Percentiles rank a stretch among this genome's conserved stretches.
These are phyloP conservation scores for Spizaetus ornatus DNA, from an alignment of 2,113 vertebrate genomes.

Conservation along the genomic window DNA sequence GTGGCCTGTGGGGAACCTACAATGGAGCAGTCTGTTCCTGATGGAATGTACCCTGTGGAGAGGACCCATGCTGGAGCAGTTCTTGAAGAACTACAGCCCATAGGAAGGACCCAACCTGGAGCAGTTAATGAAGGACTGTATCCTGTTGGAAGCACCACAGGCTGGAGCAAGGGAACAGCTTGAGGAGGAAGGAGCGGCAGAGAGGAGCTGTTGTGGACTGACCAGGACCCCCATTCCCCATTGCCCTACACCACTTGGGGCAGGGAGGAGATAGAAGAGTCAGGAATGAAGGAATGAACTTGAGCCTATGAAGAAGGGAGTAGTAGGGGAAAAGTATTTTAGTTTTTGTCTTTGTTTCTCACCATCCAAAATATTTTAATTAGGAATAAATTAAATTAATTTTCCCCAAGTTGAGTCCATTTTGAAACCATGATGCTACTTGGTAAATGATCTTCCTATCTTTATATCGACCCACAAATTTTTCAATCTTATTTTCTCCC, in stretches of 20 bases:
- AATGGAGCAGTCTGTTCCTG: neutral
- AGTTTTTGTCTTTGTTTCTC: neutral
- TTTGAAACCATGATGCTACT: neutral
- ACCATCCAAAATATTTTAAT: neutral
- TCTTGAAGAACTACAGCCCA: neutral
- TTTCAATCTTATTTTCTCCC: neutral
- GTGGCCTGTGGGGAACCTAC: accelerated
- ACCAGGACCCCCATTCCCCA: neutral
- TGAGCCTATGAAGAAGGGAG: neutral
- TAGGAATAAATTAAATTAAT: neutral
- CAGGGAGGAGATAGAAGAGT: accelerated
- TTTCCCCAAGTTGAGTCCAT: neutral
- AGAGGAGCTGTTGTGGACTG: neutral
- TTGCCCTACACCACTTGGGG: accelerated
- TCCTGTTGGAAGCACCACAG: neutral
- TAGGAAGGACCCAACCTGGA: neutral
- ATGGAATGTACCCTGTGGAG: neutral
- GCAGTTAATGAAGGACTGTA: neutral
- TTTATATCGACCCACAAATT: neutral
- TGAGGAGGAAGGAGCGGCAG: neutral
- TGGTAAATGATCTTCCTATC: neutral
- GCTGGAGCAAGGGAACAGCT: neutral
- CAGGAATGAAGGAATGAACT: neutral
- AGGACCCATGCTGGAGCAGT: neutral
- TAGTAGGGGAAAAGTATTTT: neutral